Evolutionary conservation across 2,888 invertebrate species (phyloP).

Genomic region (Venusia cambrica): DNA sequence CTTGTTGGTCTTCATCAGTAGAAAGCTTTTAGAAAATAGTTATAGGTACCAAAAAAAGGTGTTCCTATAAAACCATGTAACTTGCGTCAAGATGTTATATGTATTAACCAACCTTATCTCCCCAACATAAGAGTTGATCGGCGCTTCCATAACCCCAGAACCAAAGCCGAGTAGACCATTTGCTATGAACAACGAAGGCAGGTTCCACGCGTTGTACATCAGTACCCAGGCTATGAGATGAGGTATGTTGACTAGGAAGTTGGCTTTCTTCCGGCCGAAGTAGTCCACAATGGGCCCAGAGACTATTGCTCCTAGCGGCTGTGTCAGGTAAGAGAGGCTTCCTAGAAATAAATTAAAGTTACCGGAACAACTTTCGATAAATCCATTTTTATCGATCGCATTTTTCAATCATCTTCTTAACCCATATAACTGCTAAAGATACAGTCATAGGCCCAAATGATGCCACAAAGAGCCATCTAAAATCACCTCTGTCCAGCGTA

Average conservation of each 20-base stretch:
- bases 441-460: too few species aligned
- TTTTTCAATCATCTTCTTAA: too few species aligned
- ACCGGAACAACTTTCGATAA: too few species aligned
- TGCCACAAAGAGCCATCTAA: too few species aligned
- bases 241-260: slow-evolving; percentile 78
- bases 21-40: slow-evolving; percentile 21
- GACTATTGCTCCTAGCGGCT: slow-evolving; percentile 77
- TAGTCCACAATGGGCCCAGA: slow-evolving; percentile 79
- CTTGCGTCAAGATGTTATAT: background rate
- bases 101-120: slow-evolving; percentile 69
- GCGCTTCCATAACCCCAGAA: slow-evolving; percentile 82
- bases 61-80: too few species aligned
- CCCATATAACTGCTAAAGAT: too few species aligned
- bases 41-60: too few species aligned
- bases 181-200: slow-evolving; percentile 68
- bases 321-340: slow-evolving; percentile 76
- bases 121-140: slow-evolving; percentile 80
- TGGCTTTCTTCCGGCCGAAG: slow-evolving; percentile 76
- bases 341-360: slow-evolving; percentile 51
- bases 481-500: too few species aligned
- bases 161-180: slow-evolving; percentile 77
- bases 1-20: too few species aligned
- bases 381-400: too few species aligned
- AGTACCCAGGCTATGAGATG: slow-evolving; percentile 78
- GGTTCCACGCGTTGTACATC: slow-evolving; percentile 69